Percentiles rank a stretch among this genome's conserved stretches.
Evolutionary conservation across 2,797 vertebrate genomes (phyloP).

Genomic region (Gila robusta): DNA sequence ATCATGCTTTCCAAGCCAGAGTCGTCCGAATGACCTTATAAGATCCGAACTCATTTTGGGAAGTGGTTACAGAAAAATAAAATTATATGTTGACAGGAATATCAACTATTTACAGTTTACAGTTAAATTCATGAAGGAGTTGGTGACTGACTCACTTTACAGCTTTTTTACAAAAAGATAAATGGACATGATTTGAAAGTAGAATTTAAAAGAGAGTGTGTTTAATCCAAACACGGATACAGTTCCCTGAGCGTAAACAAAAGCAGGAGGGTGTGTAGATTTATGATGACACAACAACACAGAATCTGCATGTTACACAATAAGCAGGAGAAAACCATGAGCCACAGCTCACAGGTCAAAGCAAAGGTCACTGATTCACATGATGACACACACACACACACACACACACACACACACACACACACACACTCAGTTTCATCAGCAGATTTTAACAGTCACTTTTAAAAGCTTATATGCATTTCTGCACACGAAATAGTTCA

Average conservation of each 20-base stretch:
- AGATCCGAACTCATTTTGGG: conserved; percentile 15
- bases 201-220: not conserved
- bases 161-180: not conserved
- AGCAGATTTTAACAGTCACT: not conserved
- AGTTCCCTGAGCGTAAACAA: not conserved
- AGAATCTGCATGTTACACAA: not conserved
- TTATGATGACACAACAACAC: not conserved
- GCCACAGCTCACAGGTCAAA: not conserved
- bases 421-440: not conserved
- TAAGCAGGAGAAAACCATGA: not conserved
- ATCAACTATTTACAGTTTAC: not conserved
- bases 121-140: not conserved
- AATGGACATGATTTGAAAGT: not conserved
- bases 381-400: not conserved
- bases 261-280: not conserved
- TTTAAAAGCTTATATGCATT: not conserved
- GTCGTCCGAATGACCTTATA: conserved; percentile 15
- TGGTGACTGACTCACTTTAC: not conserved
- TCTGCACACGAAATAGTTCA: not conserved
- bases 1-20: conserved; percentile 2
- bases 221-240: not conserved
- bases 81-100: not conserved
- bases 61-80: not conserved
- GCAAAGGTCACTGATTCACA: conserved; percentile 16
- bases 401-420: too few relatives aligned